These are phyloP conservation scores for Corella eumyota DNA, from an alignment of 23 tunicate species.

Conservation along the genomic window DNA sequence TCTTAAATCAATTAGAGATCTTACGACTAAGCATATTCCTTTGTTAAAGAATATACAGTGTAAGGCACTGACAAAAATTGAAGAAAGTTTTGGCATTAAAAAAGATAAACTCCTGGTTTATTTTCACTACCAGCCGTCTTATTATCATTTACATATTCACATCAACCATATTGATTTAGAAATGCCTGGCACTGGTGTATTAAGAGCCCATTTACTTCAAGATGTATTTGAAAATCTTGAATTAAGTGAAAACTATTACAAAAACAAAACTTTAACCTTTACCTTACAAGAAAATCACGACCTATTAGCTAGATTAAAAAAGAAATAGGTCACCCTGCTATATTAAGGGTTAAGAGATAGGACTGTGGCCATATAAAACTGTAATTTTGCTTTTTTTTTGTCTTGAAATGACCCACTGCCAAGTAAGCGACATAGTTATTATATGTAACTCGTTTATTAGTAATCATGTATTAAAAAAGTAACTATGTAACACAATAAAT, in stretches of 20 bases:
- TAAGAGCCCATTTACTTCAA: constrained; percentile 69
- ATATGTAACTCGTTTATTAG: no score
- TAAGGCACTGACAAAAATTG: constrained; percentile 20
- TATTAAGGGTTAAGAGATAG: no score
- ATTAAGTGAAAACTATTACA: constrained; percentile 38
- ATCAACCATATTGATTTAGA: constrained; percentile 58
- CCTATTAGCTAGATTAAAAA: no score
- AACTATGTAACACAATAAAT: no score
- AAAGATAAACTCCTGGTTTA: constrained; percentile 37
- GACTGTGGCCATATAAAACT: no score
- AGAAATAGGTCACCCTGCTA: no score
- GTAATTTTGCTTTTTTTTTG: no score
- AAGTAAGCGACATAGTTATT: no score
- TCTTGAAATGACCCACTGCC: no score
- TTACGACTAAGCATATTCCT: constrained; percentile 51
- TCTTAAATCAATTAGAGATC: constrained; percentile 57
- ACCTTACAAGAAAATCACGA: constrained; percentile 30
- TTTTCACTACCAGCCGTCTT: constrained; percentile 95
- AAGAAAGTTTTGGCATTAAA: constrained; percentile 28
- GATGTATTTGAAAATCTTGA: constrained; percentile 89
- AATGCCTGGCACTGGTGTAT: constrained; percentile 44
- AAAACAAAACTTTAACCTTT: constrained; percentile 57
- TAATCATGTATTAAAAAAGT: no score
- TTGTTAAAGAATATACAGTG: constrained; percentile 38
- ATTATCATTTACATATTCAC: constrained; percentile 92